Percentiles rank a stretch among this genome's conserved stretches.
phyloP scores from a whole-genome alignment of 2,888 invertebrate genomes.

The Agrochola circellaris region DNA sequence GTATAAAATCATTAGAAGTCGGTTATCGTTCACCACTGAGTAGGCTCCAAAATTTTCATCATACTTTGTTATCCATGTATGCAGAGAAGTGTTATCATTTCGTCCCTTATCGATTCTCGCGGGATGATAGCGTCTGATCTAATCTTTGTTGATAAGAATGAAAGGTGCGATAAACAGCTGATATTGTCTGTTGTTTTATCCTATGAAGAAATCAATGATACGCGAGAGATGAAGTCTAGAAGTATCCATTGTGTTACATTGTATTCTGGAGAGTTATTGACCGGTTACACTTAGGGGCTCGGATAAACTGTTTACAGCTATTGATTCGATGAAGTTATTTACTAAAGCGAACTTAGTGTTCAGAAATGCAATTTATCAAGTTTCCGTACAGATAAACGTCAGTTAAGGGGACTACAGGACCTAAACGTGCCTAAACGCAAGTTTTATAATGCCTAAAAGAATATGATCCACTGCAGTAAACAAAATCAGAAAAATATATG shows the following conservation, averaged over 20 bases:
- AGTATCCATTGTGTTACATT: slow-evolving; percentile 19
- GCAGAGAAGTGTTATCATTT: slow-evolving; percentile 22
- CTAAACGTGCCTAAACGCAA: too few species aligned
- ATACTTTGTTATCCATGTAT: neutral
- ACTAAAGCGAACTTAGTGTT: neutral
- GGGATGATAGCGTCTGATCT: slow-evolving; percentile 39
- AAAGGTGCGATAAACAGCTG: slow-evolving; percentile 45
- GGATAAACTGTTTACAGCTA: neutral
- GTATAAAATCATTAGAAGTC: too few species aligned
- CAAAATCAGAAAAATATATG: too few species aligned
- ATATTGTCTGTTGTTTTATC: slow-evolving; percentile 23
- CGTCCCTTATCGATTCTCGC: slow-evolving; percentile 31
- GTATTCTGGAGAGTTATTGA: neutral
- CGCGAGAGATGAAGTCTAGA: slow-evolving; percentile 16
- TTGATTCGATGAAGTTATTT: neutral
- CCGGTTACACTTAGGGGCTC: neutral
- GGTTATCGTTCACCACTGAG: too few species aligned
- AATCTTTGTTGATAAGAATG: slow-evolving; percentile 39
- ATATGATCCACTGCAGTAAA: too few species aligned
- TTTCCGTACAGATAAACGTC: neutral
- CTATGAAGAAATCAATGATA: slow-evolving; percentile 25
- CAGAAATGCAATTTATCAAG: neutral
- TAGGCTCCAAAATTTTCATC: neutral
- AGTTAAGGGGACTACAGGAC: too few species aligned
- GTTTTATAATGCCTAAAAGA: too few species aligned